Evolutionary conservation across 2,888 invertebrate genomes (phyloP).

Genomic region (Luperina testacea): DNA sequence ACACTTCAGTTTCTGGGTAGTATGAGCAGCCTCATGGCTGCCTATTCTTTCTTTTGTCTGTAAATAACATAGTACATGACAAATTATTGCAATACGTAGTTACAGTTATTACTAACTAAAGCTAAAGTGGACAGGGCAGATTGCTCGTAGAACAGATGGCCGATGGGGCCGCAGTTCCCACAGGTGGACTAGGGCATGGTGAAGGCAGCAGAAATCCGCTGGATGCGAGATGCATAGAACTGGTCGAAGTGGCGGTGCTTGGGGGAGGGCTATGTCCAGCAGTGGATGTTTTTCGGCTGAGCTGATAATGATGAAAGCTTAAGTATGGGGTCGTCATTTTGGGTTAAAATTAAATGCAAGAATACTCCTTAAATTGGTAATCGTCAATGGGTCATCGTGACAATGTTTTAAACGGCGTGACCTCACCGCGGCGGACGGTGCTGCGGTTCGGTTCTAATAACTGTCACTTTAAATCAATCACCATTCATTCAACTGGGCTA

Average conservation of each 20-base stretch:
- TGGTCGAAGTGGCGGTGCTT: not conserved
- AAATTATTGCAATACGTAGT: not conserved
- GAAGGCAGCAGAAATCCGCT: not conserved
- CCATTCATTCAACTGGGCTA: no score
- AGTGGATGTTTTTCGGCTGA: no score
- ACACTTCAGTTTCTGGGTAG: slow-evolving; percentile 8
- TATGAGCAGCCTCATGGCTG: not conserved
- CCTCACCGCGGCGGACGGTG: not conserved
- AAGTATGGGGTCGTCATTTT: not conserved
- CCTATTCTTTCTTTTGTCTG: rapidly evolving
- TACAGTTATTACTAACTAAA: not conserved
- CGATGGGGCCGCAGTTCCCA: not conserved
- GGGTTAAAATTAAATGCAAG: not conserved
- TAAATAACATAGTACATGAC: slow-evolving; percentile 5
- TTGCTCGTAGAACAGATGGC: not conserved
- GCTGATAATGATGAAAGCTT: not conserved
- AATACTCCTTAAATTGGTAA: not conserved
- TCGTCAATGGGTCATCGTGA: not conserved
- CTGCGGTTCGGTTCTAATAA: not conserved
- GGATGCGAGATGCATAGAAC: not conserved
- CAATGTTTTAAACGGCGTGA: not conserved
- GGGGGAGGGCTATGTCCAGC: not conserved
- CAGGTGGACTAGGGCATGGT: not conserved
- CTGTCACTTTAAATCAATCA: no score
- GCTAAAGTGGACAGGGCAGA: not conserved